Base-by-base conservation (phyloP, 1,140 invertebrate genomes). In the Tachypleus tridentatus region DNA sequence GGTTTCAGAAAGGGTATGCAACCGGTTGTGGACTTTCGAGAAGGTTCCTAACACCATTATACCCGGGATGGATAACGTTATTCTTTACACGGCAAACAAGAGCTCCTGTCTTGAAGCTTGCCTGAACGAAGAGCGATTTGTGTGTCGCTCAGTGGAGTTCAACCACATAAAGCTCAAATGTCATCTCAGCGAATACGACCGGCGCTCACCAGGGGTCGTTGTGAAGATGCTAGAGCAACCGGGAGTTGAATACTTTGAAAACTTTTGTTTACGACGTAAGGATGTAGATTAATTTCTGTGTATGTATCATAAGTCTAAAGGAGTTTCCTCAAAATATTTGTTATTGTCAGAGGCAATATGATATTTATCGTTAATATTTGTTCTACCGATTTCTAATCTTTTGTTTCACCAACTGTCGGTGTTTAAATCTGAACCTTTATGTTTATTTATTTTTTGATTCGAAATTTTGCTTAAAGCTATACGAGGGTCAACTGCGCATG, bases 171-270 rank as follows among this genome's bases (percentile, higher is more conserved):
- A 88, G 48, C 83, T 93, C 67, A 87, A 93, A 71, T 95, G 92
- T 73, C 87, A 91, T 65, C 80, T 95, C 8, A 91, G 88, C 72
- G 91, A 94, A 73, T 86, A 88, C 5, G 92, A 95, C 74, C 80
- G 92, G n/a, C 81, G 92, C 67, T 89, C 89, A 0, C 88, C 86
- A 1, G 88, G 87, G 0, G 88, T 72, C 4, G 56, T 64, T 9
- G 67, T 73, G 10, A 88, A 92, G 72, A 85, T 95, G 64, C 85
- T 90, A 1, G 91, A 95, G 71, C 87, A 88, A 3, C 87, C 88
- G 70, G 92, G 91, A 49, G 88, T 93, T 3, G 92, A 96, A 75
- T 96, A 95, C 73, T 94, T 95, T 76, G 92, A 96, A 79, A 96
- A 95, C 78, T 80, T 93, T 47, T 96, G 92, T 73, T 77, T 95